Conservation (phyloP, 2,888 invertebrate genomes). For the Tolmerus cingulatus region DNA sequence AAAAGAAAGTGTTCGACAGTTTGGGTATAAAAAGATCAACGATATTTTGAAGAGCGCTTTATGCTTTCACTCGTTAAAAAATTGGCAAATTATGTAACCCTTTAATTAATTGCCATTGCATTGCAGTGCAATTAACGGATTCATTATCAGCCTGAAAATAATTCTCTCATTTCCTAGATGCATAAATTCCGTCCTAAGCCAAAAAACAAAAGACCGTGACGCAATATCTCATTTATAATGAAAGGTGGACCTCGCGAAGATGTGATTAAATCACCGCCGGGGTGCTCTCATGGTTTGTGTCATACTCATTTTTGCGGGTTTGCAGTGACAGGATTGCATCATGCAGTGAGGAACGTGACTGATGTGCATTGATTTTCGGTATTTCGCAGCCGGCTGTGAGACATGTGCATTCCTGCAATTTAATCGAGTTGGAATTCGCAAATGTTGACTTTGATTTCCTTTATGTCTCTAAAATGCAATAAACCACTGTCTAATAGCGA, state of each 20-base stretch:
- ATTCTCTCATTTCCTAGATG: not conserved
- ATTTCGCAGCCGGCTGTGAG: not conserved
- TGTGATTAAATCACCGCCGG: not conserved
- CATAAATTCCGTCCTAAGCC: not conserved
- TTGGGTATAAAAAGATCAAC: not conserved
- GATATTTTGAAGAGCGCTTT: not conserved
- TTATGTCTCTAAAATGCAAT: not conserved
- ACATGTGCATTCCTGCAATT: not conserved
- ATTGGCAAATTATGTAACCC: not conserved
- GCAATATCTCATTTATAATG: not conserved
- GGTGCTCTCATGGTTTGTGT: not conserved
- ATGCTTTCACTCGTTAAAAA: not conserved
- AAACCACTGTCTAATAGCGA: not conserved
- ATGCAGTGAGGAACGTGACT: not conserved
- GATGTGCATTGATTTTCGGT: not conserved
- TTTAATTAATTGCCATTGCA: not conserved
- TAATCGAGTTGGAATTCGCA: not conserved
- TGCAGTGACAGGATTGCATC: not conserved
- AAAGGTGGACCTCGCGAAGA: not conserved
- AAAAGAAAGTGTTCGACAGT: not conserved
- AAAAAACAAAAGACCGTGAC: not conserved
- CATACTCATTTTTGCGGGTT: not conserved
- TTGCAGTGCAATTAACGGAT: not conserved
- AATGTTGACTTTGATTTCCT: not conserved
- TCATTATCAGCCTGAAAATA: not conserved